Percentiles rank a stretch among this genome's conserved stretches.
Conservation (phyloP, 2,113 vertebrate species). For the Clinocottus analis region DNA sequence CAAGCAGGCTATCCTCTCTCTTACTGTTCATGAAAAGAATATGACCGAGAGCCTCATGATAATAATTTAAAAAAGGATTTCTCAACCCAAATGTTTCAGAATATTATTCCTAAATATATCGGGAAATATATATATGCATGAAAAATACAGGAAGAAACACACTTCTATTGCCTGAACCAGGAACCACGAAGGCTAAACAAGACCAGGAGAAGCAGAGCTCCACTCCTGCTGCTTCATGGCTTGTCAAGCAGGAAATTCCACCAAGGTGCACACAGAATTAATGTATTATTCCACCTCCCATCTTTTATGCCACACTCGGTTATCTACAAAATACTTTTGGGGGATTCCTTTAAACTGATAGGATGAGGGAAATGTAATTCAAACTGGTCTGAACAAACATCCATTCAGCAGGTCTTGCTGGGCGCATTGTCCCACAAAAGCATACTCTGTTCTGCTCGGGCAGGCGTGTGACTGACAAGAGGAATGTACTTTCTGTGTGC, state of each 20-base stretch:
- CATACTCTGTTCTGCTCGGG: conserved; percentile 43
- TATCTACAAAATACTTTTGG: neutral
- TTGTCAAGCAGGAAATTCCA: neutral
- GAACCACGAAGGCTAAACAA: neutral
- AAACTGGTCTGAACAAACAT: neutral
- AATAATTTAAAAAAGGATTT: neutral
- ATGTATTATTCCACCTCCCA: neutral
- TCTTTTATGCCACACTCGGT: neutral
- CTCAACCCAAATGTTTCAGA: neutral
- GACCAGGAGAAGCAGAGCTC: neutral
- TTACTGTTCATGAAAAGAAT: no score
- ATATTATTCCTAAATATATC: neutral
- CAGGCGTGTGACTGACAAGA: conserved; percentile 26
- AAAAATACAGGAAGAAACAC: neutral
- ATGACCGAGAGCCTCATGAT: neutral
- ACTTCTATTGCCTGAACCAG: neutral
- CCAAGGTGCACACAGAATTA: no score
- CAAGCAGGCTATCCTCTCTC: neutral
- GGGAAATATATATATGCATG: neutral
- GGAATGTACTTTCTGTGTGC: conserved; percentile 32
- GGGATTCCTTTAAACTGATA: neutral
- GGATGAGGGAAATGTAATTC: neutral
- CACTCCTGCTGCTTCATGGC: neutral
- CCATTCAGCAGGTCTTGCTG: conserved; percentile 15
- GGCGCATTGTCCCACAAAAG: conserved; percentile 39